phyloP scores from a whole-genome alignment of 1,140 invertebrate genomes.

The Camponotus vicinus region DNA sequence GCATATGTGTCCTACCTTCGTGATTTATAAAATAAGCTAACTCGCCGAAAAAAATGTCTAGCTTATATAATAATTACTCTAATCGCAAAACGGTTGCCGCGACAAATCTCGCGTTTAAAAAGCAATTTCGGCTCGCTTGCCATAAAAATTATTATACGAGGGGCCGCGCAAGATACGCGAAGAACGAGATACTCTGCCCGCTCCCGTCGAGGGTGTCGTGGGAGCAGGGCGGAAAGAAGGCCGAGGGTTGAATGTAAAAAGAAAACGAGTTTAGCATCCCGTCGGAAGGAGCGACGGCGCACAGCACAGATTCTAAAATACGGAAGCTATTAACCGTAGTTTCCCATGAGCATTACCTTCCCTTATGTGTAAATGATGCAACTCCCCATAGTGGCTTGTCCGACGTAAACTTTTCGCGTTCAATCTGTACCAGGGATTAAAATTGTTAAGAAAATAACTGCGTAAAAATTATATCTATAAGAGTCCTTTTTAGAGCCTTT shows the following conservation, averaged over 20 bases:
- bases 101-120: constrained; percentile 71
- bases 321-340: constrained; percentile 81
- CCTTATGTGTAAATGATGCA: constrained; percentile 81
- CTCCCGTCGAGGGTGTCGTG: background rate
- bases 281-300: constrained; percentile 57
- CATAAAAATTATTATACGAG: constrained; percentile 76
- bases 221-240: constrained; percentile 50
- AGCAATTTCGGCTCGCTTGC: constrained; percentile 73
- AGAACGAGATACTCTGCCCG: constrained; percentile 53
- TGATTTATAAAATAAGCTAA: background rate
- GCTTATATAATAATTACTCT: constrained; percentile 78
- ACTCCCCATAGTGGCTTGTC: constrained; percentile 2
- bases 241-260: constrained; percentile 34
- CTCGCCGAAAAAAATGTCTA: background rate
- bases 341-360: constrained; percentile 75
- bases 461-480: constrained; percentile 25
- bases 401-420: constrained; percentile 24
- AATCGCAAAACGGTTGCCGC: constrained; percentile 70
- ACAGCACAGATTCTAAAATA: constrained; percentile 81
- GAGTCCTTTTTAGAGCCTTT: background rate
- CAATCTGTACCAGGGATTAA: constrained; percentile 45
- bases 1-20: too few species aligned
- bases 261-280: constrained; percentile 45
- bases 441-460: constrained; percentile 39
- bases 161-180: constrained; percentile 27